phyloP scores from a whole-genome alignment of 2,797 vertebrate genomes.

The Paedocypris micromegethes region DNA sequence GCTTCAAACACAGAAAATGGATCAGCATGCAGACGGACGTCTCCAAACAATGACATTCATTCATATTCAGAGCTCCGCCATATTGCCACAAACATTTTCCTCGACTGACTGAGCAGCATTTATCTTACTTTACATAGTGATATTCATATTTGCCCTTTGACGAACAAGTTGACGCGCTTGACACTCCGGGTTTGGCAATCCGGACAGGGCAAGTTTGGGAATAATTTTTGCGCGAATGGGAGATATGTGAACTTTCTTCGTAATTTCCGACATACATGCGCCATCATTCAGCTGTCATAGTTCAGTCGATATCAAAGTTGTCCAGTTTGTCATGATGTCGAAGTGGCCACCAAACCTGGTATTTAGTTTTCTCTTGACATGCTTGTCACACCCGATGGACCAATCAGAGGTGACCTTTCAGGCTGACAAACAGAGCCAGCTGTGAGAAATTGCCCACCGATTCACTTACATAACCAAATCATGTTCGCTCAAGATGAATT shows the following conservation, averaged over 20 bases:
- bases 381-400: slow-evolving; percentile 39
- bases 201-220: no score
- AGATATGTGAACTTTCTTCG: background rate
- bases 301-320: background rate
- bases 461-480: slow-evolving; percentile 59
- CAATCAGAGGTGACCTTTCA: slow-evolving; percentile 54
- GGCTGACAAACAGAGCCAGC: slow-evolving; percentile 52
- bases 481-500: slow-evolving; percentile 59
- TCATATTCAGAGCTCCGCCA: slow-evolving; percentile 67
- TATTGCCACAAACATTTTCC: slow-evolving; percentile 53
- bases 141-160: slow-evolving; percentile 22
- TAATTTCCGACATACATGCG: background rate
- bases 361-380: slow-evolving; percentile 37
- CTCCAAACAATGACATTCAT: slow-evolving; percentile 60
- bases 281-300: slow-evolving; percentile 2
- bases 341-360: slow-evolving; percentile 25
- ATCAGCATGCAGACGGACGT: slow-evolving; percentile 47
- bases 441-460: slow-evolving; percentile 53
- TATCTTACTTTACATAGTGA: slow-evolving; percentile 23
- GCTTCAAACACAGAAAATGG: slow-evolving; percentile 56
- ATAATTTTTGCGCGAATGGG: no score
- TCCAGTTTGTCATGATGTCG: background rate
- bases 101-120: slow-evolving; percentile 59
- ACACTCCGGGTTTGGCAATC: background rate
- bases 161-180: background rate